Percentiles rank a stretch among this genome's conserved stretches.
Conservation (phyloP, 2,888 invertebrate species). For the Tetragonula carbonaria region DNA sequence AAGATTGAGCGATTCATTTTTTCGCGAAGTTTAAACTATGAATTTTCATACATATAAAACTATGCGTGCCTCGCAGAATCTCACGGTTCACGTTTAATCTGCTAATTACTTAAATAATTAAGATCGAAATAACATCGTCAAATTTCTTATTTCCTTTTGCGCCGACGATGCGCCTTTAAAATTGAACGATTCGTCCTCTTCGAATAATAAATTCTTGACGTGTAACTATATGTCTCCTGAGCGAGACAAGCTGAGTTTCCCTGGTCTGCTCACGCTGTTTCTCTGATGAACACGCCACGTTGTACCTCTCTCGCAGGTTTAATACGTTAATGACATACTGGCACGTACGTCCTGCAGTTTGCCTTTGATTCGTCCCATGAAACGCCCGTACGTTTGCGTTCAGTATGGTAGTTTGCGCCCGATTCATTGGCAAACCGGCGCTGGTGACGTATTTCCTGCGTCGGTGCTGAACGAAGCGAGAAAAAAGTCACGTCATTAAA, state of each 20-base stretch:
- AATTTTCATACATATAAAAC: too few relatives aligned
- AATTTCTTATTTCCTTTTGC: too few relatives aligned
- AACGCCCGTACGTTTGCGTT: background rate
- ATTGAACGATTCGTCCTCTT: too few relatives aligned
- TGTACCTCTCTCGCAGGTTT: background rate
- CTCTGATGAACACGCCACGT: background rate
- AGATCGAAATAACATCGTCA: too few relatives aligned
- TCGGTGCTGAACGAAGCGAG: background rate
- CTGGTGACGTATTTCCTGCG: background rate
- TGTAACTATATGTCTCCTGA: background rate
- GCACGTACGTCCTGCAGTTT: background rate
- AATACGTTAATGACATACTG: slow-evolving; percentile 9
- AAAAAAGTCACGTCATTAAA: background rate
- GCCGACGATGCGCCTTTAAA: too few relatives aligned
- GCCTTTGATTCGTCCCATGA: slow-evolving; percentile 10
- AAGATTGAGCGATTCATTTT: background rate
- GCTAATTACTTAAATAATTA: too few relatives aligned
- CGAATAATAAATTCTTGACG: too few relatives aligned
- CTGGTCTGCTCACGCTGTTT: background rate
- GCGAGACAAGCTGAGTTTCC: background rate
- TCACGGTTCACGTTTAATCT: too few relatives aligned
- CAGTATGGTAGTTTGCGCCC: background rate
- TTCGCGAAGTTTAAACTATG: too few relatives aligned
- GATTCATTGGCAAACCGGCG: slow-evolving; percentile 1
- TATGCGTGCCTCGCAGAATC: too few relatives aligned